Evolutionary conservation across 2,113 vertebrate genomes (phyloP).

Genomic region (Pollimyrus isidori): DNA sequence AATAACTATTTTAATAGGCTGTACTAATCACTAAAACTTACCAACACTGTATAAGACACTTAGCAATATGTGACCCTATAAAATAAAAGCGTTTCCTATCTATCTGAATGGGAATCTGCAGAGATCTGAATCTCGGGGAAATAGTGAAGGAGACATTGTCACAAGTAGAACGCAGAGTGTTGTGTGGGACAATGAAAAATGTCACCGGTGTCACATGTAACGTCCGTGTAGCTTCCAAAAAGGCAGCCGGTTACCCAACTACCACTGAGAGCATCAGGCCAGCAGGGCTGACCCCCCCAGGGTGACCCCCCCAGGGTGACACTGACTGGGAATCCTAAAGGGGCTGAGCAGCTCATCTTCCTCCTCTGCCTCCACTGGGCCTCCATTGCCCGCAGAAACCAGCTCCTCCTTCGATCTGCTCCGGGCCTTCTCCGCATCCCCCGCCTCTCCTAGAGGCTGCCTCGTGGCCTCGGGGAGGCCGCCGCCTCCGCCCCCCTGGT

Average conservation of each 20-base stretch:
- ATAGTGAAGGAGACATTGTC: not conserved
- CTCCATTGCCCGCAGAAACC: constrained; percentile 25
- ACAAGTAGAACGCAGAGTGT: not conserved
- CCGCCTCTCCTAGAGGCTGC: constrained; percentile 42
- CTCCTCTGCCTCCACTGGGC: constrained; percentile 43
- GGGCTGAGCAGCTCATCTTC: constrained; percentile 48
- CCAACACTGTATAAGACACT: not conserved
- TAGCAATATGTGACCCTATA: not conserved
- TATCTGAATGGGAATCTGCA: not conserved
- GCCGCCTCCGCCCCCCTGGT: constrained; percentile 21
- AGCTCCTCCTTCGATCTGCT: constrained; percentile 25
- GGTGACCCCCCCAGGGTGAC: not conserved
- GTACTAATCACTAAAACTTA: not conserved
- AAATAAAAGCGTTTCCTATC: not conserved
- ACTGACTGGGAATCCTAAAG: constrained; percentile 54
- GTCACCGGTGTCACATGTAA: not conserved
- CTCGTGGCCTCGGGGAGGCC: constrained; percentile 36
- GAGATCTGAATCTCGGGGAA: not conserved
- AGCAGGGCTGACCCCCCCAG: not conserved
- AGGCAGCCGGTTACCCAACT: not conserved
- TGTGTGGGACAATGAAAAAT: not conserved
- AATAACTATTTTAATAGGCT: not conserved
- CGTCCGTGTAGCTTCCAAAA: not conserved
- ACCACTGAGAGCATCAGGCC: not conserved
- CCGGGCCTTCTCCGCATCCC: constrained; percentile 30